Evolutionary conservation across 64 coral and sea anemone genomes (phyloP).

Genomic region (Montipora foliosa): DNA sequence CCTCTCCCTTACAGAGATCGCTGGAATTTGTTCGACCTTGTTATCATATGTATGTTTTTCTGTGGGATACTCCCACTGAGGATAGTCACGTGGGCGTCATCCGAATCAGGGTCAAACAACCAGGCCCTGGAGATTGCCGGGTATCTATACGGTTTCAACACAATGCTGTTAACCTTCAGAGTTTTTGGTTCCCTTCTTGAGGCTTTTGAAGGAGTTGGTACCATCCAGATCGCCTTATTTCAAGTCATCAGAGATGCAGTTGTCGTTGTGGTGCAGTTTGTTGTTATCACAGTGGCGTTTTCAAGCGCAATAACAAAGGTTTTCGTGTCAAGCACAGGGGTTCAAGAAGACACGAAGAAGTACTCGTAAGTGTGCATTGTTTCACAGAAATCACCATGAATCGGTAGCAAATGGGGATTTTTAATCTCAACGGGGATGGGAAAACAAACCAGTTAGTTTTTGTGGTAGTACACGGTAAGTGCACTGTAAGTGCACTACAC

Average conservation of each 20-base stretch:
- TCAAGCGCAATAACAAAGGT: neutral
- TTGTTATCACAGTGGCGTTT: neutral
- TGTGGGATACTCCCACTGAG: constrained; percentile 1
- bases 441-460: too few relatives aligned
- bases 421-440: too few relatives aligned
- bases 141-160: constrained; percentile 48
- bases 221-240: constrained; percentile 7
- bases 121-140: neutral
- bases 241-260: neutral
- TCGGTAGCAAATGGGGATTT: too few relatives aligned
- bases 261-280: too few relatives aligned
- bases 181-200: too few relatives aligned
- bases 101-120: too few relatives aligned
- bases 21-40: constrained; percentile 47
- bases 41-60: neutral
- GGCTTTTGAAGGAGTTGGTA: too few relatives aligned
- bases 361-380: neutral
- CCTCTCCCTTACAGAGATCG: too few relatives aligned
- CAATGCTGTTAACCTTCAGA: constrained; percentile 46
- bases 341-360: neutral
- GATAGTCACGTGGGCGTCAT: constrained; percentile 2
- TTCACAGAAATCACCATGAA: too few relatives aligned
- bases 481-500: too few relatives aligned
- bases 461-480: too few relatives aligned
- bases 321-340: too few relatives aligned